phyloP scores from a whole-genome alignment of 2,113 vertebrate genomes.

The Vulpes ferrilata region DNA sequence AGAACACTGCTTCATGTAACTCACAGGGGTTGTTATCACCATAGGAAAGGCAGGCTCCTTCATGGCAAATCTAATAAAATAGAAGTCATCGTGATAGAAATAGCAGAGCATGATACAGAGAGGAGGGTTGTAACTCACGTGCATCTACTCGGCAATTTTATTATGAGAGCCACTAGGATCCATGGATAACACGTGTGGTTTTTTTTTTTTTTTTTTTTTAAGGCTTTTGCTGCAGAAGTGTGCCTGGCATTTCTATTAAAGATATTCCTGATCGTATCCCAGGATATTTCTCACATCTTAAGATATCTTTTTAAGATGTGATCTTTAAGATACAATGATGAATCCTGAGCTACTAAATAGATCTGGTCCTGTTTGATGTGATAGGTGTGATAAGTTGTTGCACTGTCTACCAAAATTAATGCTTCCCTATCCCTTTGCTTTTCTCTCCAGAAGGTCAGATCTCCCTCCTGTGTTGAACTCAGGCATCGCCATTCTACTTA shows the following conservation, averaged over 20 bases:
- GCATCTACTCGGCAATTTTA: not conserved
- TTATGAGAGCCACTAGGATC: not conserved
- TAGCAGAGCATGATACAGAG: not conserved
- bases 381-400: not conserved
- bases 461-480: not conserved
- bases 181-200: not conserved
- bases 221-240: not conserved
- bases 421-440: accelerated
- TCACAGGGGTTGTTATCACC: not conserved
- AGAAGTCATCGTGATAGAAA: not conserved
- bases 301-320: not conserved
- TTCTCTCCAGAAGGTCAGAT: not conserved
- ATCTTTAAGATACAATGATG: not conserved
- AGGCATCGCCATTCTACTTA: not conserved
- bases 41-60: not conserved
- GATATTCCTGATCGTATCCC: not conserved
- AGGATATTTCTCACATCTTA: not conserved
- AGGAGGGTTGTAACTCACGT: not conserved
- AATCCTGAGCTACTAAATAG: not conserved
- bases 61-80: not conserved
- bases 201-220: not conserved
- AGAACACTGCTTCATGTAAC: not conserved
- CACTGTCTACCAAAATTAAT: no score
- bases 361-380: not conserved
- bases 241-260: not conserved